Conservation (phyloP, 2,797 vertebrate genomes). For the Sebastes oblongus region DNA sequence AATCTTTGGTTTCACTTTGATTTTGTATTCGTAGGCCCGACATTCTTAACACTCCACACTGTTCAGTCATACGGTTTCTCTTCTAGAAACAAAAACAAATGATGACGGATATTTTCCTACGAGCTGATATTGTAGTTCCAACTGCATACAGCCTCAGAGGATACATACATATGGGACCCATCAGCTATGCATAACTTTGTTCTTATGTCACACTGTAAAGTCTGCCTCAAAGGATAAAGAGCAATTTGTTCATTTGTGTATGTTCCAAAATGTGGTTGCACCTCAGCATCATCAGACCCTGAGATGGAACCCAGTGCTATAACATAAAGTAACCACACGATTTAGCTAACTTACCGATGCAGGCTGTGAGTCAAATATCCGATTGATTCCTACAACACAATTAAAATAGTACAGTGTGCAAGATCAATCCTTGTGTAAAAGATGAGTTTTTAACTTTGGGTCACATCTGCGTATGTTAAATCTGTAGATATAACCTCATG, state of each 20-base stretch:
- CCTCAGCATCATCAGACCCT: conserved; percentile 19
- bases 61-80: conserved; percentile 15
- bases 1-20: too few relatives aligned
- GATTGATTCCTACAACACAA: background rate
- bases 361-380: background rate
- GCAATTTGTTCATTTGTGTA: conserved; percentile 31
- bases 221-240: conserved; percentile 43
- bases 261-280: conserved; percentile 32
- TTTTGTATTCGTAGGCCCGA: conserved; percentile 32
- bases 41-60: conserved; percentile 12
- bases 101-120: conserved; percentile 29
- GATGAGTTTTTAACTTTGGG: conserved; percentile 16
- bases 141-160: conserved; percentile 21
- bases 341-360: background rate
- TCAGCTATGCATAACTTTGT: conserved; percentile 27
- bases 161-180: conserved; percentile 16
- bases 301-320: background rate
- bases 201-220: conserved; percentile 28
- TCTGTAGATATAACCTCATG: conserved; percentile 38
- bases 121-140: conserved; percentile 21
- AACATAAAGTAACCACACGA: background rate
- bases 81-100: conserved; percentile 19
- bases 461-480: conserved; percentile 34
- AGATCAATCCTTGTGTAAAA: background rate
- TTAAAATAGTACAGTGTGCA: conserved; percentile 1